phyloP scores from a whole-genome alignment of 2,113 vertebrate genomes.

The Petaurus breviceps region DNA sequence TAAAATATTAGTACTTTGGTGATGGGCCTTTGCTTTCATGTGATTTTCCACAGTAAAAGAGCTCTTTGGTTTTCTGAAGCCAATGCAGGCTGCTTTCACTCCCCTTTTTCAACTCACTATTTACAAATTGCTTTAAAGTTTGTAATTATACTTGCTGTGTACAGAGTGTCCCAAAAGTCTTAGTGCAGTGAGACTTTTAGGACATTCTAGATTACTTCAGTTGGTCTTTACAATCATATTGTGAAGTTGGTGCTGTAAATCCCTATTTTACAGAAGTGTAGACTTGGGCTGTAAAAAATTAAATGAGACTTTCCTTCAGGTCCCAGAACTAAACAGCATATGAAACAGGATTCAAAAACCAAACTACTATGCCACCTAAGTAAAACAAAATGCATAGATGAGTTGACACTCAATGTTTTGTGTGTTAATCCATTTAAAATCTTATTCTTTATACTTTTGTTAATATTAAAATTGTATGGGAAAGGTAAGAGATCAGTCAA shows the following conservation, averaged over 20 bases:
- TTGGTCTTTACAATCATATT: background rate
- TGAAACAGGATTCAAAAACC: background rate
- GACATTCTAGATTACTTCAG: background rate
- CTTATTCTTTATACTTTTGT: background rate
- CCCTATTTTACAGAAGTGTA: background rate
- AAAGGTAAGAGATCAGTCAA: conserved; percentile 39
- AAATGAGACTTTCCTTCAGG: background rate
- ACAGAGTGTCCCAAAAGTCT: background rate
- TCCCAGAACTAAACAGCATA: background rate
- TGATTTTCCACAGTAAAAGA: background rate
- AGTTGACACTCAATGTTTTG: conserved; percentile 23
- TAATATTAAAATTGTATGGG: conserved; percentile 26
- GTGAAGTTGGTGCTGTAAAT: background rate
- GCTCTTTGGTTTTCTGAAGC: background rate
- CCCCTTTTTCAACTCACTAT: background rate
- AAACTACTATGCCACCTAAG: background rate
- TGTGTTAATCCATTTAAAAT: conserved; percentile 8
- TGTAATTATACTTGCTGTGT: background rate
- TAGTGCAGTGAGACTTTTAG: background rate
- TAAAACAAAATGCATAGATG: background rate
- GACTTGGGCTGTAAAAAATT: background rate
- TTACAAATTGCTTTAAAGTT: background rate
- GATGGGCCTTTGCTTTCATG: background rate
- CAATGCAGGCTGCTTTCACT: background rate
- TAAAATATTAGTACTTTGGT: background rate